phyloP scores from a whole-genome alignment of 2,888 invertebrate species.

The Hypena proboscidalis region DNA sequence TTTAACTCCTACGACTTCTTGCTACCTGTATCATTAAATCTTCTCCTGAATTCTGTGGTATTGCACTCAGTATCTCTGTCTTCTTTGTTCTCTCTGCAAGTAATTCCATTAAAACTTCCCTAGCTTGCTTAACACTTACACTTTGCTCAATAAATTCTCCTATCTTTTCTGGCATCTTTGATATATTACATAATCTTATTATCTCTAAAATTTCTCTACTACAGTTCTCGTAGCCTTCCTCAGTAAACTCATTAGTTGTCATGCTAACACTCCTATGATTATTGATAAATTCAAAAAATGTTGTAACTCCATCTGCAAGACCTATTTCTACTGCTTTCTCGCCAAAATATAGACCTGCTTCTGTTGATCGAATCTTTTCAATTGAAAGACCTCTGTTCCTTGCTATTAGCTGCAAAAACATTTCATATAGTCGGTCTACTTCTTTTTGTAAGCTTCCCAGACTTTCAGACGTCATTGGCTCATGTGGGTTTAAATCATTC shows the following conservation, averaged over 20 bases:
- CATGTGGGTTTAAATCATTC: conserved; percentile 16
- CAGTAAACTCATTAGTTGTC: conserved; percentile 5
- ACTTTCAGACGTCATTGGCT: too few relatives aligned
- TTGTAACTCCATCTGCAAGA: conserved; percentile 15
- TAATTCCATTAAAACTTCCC: conserved; percentile 15
- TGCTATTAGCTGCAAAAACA: conserved; percentile 13
- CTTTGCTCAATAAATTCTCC: conserved; percentile 16
- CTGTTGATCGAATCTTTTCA: conserved; percentile 7
- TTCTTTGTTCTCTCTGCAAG: conserved; percentile 15
- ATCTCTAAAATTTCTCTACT: conserved; percentile 14
- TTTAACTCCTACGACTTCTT: conserved; percentile 1
- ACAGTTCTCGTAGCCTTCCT: conserved; percentile 11
- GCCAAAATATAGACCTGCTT: conserved; percentile 17
- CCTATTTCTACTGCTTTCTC: conserved; percentile 13
- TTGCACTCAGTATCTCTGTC: too few relatives aligned
- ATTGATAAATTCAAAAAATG: conserved; percentile 14
- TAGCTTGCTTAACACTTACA: conserved; percentile 15
- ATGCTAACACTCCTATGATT: conserved; percentile 14
- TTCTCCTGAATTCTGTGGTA: conserved; percentile 15
- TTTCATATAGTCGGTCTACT: conserved; percentile 12
- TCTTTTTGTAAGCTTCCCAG: conserved; percentile 8
- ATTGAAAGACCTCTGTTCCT: conserved; percentile 10
- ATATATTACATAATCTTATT: conserved; percentile 15
- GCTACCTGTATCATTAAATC: conserved; percentile 16
- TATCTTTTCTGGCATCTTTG: too few relatives aligned